phyloP scores from a whole-genome alignment of 2,888 invertebrate species.

The Hemaris fuciformis region DNA sequence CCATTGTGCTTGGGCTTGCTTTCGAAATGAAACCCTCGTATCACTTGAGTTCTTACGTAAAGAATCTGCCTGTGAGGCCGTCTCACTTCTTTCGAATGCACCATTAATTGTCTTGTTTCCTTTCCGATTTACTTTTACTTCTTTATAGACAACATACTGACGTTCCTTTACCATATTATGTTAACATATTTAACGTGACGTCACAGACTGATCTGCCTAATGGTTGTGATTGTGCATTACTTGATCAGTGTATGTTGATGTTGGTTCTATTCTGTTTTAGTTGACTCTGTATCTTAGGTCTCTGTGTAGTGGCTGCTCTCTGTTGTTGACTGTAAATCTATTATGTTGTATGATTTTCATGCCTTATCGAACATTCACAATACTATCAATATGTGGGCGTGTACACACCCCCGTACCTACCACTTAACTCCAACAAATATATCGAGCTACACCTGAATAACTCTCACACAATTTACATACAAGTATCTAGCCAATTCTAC shows the following conservation, averaged over 20 bases:
- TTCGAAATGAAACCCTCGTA: slow-evolving; percentile 58
- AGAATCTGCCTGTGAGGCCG: slow-evolving; percentile 51
- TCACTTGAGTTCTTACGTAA: slow-evolving; percentile 51
- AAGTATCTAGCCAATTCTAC: slow-evolving; percentile 9
- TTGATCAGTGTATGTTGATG: slow-evolving; percentile 62
- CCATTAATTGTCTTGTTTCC: slow-evolving; percentile 57
- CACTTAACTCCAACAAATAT: slow-evolving; percentile 77
- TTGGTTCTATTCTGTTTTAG: slow-evolving; percentile 71
- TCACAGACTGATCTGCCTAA: slow-evolving; percentile 50
- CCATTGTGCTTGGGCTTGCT: slow-evolving; percentile 79
- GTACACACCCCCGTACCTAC: slow-evolving; percentile 74
- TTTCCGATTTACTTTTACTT: slow-evolving; percentile 45
- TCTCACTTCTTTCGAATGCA: slow-evolving; percentile 61
- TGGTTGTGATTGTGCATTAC: slow-evolving; percentile 31
- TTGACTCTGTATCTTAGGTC: slow-evolving; percentile 72
- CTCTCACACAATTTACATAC: slow-evolving; percentile 79
- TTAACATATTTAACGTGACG: slow-evolving; percentile 36
- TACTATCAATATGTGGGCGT: slow-evolving; percentile 76
- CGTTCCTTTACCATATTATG: slow-evolving; percentile 10
- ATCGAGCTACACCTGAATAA: slow-evolving; percentile 78
- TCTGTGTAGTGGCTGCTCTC: slow-evolving; percentile 82
- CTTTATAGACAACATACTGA: slow-evolving; percentile 25
- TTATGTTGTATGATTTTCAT: slow-evolving; percentile 80
- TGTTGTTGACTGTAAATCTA: slow-evolving; percentile 80
- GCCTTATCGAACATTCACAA: slow-evolving; percentile 81